Percentiles rank a stretch among this genome's conserved stretches.
These are phyloP conservation scores for Euclidia mi DNA, from an alignment of 2,888 invertebrate genomes.

Conservation along the genomic window DNA sequence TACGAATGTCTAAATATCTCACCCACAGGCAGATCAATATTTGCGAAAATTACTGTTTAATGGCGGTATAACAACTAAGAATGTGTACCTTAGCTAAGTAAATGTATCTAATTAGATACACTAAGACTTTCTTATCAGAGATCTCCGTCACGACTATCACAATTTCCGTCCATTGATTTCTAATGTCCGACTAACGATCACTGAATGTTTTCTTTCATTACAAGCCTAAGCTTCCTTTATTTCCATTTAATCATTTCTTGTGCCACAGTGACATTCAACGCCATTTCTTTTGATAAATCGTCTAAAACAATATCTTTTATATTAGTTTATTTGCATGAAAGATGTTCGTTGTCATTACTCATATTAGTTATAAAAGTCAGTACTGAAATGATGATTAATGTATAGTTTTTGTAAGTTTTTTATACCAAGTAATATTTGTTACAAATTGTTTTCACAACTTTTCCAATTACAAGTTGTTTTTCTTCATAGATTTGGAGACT, in stretches of 20 bases:
- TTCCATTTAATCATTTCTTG: conserved; percentile 29
- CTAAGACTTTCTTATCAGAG: no score
- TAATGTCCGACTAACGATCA: background rate
- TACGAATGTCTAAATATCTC: no score
- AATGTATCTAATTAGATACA: no score
- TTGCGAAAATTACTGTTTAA: no score
- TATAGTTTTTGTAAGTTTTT: conserved; percentile 34
- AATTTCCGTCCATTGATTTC: conserved; percentile 1
- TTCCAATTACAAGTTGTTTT: conserved; percentile 37
- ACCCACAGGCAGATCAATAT: no score
- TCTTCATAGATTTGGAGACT: conserved; percentile 4
- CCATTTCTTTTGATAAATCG: conserved; percentile 35
- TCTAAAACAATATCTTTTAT: conserved; percentile 34
- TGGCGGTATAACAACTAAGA: no score
- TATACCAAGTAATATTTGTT: conserved; percentile 32
- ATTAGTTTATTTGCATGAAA: conserved; percentile 33
- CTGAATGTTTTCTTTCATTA: background rate
- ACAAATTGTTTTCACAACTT: conserved; percentile 41
- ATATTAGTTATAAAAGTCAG: conserved; percentile 46
- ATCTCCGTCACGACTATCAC: background rate
- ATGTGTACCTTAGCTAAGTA: background rate
- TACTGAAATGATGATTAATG: conserved; percentile 42
- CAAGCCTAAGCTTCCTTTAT: conserved; percentile 1
- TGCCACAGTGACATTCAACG: conserved; percentile 1
- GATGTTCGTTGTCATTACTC: conserved; percentile 38